A percentile compares a stretch with the other conserved stretches of the same genome.
phyloP scores from a whole-genome alignment of 2,888 invertebrate genomes.

The Steinernema hermaphroditum region DNA sequence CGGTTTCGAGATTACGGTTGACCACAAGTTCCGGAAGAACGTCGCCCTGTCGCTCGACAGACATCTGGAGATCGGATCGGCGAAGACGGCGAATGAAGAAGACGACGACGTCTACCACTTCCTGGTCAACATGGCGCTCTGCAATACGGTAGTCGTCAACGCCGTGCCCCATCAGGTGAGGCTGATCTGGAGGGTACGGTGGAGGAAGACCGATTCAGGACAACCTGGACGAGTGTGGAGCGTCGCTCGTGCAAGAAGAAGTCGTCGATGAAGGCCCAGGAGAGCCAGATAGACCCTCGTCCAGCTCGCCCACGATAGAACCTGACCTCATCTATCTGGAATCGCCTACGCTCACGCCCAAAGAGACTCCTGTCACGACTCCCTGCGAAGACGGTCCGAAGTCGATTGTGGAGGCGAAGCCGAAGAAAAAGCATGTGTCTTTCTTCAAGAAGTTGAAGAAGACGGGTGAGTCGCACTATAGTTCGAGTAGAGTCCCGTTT shows the following conservation, averaged over 20 bases:
- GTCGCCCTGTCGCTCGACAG: background rate
- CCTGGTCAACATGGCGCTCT: constrained; percentile 84
- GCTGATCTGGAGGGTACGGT: background rate
- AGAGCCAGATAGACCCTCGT: background rate
- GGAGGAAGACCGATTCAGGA: constrained; percentile 59
- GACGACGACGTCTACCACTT: constrained; percentile 70
- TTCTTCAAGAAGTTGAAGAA: constrained; percentile 23
- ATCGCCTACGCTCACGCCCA: background rate
- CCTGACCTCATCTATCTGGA: constrained; percentile 18
- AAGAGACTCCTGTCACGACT: background rate
- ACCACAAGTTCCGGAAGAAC: constrained; percentile 13
- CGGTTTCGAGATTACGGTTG: background rate
- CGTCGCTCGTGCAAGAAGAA: background rate
- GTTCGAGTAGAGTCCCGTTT: too few relatives aligned
- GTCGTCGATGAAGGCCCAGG: background rate
- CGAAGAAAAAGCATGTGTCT: constrained; percentile 23
- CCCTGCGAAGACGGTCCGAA: constrained; percentile 14
- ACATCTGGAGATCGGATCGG: background rate
- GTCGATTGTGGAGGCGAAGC: background rate
- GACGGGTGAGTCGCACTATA: background rate
- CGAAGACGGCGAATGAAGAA: background rate
- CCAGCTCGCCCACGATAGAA: background rate
- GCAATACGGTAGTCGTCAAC: constrained; percentile 87
- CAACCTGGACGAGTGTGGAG: constrained; percentile 19
- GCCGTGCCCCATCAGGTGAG: constrained; percentile 76